These are phyloP conservation scores for Diogma glabrata DNA, from an alignment of 2,888 invertebrate genomes.

Conservation along the genomic window DNA sequence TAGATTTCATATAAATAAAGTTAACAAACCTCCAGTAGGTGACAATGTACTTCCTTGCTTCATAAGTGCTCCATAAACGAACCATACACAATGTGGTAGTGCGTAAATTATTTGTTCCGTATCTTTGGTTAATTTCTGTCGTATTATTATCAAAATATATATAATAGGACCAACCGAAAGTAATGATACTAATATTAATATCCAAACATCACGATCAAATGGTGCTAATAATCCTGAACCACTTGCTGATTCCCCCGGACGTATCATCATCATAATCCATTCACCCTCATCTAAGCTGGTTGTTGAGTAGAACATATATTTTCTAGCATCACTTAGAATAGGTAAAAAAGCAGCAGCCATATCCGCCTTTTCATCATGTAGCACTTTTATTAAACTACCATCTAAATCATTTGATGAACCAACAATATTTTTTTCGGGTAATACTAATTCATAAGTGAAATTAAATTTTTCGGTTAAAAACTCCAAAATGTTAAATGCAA, in stretches of 20 bases:
- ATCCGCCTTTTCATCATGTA: conserved; percentile 53
- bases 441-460: conserved; percentile 59
- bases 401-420: conserved; percentile 39
- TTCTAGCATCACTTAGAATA: conserved; percentile 43
- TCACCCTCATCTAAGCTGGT: conserved; percentile 58
- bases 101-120: conserved; percentile 45
- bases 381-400: conserved; percentile 51
- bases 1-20: too few relatives aligned
- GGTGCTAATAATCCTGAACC: conserved; percentile 76
- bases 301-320: conserved; percentile 45
- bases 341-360: conserved; percentile 70
- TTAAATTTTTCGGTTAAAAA: conserved; percentile 56
- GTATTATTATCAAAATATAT: conserved; percentile 53
- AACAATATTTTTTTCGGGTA: conserved; percentile 49
- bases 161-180: conserved; percentile 67
- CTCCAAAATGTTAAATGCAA: conserved; percentile 59
- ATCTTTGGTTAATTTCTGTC: conserved; percentile 49
- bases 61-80: conserved; percentile 75
- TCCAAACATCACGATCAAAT: conserved; percentile 61
- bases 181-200: conserved; percentile 58
- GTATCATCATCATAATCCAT: conserved; percentile 68
- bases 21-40: conserved; percentile 61
- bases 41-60: conserved; percentile 74
- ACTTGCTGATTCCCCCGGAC: conserved; percentile 69
- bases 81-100: conserved; percentile 68